phyloP scores from a whole-genome alignment of 2,888 invertebrate genomes.

The Cordilura impudica region DNA sequence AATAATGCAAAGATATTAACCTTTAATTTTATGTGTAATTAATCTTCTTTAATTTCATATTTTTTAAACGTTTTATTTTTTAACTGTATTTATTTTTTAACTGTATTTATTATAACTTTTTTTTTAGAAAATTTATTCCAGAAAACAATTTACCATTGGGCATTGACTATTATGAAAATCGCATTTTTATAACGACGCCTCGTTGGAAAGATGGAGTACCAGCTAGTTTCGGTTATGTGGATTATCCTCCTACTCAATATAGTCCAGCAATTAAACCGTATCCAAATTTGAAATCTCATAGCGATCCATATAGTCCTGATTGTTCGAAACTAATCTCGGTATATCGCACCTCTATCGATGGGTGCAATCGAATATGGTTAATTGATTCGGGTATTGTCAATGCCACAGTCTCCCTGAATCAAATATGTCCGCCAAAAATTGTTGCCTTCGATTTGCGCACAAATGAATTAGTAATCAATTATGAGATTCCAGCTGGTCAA shows the following conservation, averaged over 20 bases:
- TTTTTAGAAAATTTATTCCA: constrained; percentile 81
- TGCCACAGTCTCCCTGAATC: constrained; percentile 82
- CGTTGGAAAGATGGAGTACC: constrained; percentile 88
- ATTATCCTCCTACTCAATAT: constrained; percentile 80
- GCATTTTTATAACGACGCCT: constrained; percentile 87
- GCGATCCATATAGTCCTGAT: constrained; percentile 76
- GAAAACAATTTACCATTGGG: constrained; percentile 87
- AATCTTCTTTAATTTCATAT: too few relatives aligned
- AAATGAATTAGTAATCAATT: constrained; percentile 81
- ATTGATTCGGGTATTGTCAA: constrained; percentile 89
- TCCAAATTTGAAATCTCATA: constrained; percentile 82
- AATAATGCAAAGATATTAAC: too few relatives aligned
- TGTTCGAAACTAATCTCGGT: constrained; percentile 87
- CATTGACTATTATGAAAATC: constrained; percentile 83
- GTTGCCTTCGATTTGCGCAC: constrained; percentile 85
- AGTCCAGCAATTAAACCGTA: constrained; percentile 85
- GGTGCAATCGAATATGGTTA: constrained; percentile 88
- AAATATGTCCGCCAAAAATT: constrained; percentile 86
- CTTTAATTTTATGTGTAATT: too few relatives aligned
- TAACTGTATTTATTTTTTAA: too few relatives aligned
- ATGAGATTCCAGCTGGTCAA: constrained; percentile 82
- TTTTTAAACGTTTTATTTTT: too few relatives aligned
- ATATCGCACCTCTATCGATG: constrained; percentile 86
- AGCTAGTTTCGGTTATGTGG: constrained; percentile 84
- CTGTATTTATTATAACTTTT: background rate